Evolutionary conservation across 2,113 vertebrate genomes (phyloP).

Genomic region (Stegastes partitus): DNA sequence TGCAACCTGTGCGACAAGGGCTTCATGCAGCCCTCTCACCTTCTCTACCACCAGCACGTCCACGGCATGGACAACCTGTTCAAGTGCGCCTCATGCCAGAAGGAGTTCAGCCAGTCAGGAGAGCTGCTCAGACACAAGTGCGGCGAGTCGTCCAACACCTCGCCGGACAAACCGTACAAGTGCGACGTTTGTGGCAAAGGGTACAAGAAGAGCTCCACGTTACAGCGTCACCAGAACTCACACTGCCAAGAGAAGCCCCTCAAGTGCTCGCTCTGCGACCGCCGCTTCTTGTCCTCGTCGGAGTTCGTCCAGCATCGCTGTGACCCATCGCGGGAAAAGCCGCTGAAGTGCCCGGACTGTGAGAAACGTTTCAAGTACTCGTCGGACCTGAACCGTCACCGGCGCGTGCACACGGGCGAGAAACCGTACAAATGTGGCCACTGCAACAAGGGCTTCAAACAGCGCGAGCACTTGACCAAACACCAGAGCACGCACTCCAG

Average conservation of each 20-base stretch:
- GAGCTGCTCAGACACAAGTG: conserved; percentile 97
- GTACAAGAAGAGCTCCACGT: conserved; percentile 95
- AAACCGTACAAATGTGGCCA: conserved; percentile 97
- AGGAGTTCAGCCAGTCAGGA: conserved; percentile 96
- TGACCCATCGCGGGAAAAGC: conserved; percentile 94
- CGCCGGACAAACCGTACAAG: conserved; percentile 94
- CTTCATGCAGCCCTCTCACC: conserved; percentile 94
- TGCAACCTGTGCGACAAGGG: conserved; percentile 97
- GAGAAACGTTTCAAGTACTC: conserved; percentile 99
- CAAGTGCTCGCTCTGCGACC: conserved; percentile 95
- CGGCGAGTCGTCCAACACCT: conserved; percentile 85
- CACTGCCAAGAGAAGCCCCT: conserved; percentile 97
- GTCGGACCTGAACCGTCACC: conserved; percentile 95
- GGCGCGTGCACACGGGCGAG: conserved; percentile 95
- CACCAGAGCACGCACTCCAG: conserved; percentile 95
- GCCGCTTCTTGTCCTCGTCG: conserved; percentile 95
- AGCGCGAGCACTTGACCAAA: conserved; percentile 96
- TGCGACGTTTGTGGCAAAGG: conserved; percentile 95
- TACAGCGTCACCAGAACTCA: conserved; percentile 95
- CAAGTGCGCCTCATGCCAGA: conserved; percentile 97
- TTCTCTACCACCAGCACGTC: conserved; percentile 97
- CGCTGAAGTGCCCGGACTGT: conserved; percentile 95
- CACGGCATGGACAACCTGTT: conserved; percentile 97
- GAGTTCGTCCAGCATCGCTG: conserved; percentile 98
- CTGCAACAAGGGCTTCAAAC: conserved; percentile 98